Percentiles rank a stretch among this genome's conserved stretches.
phyloP scores from a whole-genome alignment of 2,113 vertebrate species.

The Meles meles region DNA sequence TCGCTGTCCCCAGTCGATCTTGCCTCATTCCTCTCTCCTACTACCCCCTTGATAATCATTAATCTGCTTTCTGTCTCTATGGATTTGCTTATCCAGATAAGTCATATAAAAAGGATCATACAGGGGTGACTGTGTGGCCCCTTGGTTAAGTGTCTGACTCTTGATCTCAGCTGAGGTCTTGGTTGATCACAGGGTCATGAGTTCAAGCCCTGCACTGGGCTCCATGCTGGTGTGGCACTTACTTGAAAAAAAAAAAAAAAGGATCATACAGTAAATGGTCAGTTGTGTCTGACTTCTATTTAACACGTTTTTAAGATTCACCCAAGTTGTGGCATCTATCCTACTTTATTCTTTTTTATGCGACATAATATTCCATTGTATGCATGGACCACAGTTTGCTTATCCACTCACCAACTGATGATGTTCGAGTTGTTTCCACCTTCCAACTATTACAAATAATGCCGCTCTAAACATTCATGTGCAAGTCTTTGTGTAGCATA shows the following conservation, averaged over 20 bases:
- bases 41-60: background rate
- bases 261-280: background rate
- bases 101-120: background rate
- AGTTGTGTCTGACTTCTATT: background rate
- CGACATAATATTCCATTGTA: background rate
- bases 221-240: background rate
- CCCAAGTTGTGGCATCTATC: background rate
- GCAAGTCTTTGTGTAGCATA: background rate
- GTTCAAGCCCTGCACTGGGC: background rate
- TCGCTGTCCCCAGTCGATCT: background rate
- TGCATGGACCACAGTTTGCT: background rate
- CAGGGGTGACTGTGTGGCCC: background rate
- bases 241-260: background rate
- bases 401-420: background rate
- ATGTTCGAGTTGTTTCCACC: background rate
- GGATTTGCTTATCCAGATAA: background rate
- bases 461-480: background rate
- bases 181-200: background rate
- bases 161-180: background rate
- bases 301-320: background rate
- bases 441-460: background rate
- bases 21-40: background rate
- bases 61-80: background rate
- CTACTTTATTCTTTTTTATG: background rate
- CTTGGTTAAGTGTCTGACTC: background rate